Evolutionary conservation across 2,113 vertebrate genomes (phyloP), one percentile per base, ranked within the genome.

Genomic region (Rhinopithecus roxellana): DNA sequence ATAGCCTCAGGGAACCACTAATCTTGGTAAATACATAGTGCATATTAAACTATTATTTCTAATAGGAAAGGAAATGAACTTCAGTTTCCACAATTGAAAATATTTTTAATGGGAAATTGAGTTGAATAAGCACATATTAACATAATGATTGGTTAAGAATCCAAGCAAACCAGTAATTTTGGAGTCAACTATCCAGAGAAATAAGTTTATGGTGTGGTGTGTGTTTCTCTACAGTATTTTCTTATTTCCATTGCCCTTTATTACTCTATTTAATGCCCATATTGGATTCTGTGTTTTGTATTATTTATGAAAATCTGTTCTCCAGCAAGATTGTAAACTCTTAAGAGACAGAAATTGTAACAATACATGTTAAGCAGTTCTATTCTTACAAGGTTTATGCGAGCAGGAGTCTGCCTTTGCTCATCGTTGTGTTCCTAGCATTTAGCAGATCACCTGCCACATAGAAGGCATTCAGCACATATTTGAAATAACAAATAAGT

Each of bases 191-290:
- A 85, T 50, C 69, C 75, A 70, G 43, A 82, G 45, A 89, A 89
- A 86, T 52, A 69, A 40, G 45, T 38, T 93, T 96, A 22, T n/a
- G 6, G 8, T 48, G 30, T 88, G 18, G 17, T 75, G 5, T 84
- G 8, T 95, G 16, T 97, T 94, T 96, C 84, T 92, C 3, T 95
- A 40, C 32, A 92, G 75, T 92, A 81, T 59, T 55, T 86, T 30
- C 45, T 27, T 75, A 0, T 89, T 92, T 88, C n/a, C 13, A 4
- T 90, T 40, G 6, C 3, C 38, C 59, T 93, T 67, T 85, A 75
- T 87, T 93, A 67, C 27, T 69, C 12, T 30, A 22, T 3, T 92
- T 61, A 22, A 55, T 32, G 43, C 23, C n/a, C 23, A 13, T 40
- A 18, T 45, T 61, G 30, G 55, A 67, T 96, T 85, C 55, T 96